Base-by-base conservation (phyloP, 2,888 invertebrate species). In the Tachina grossa region DNA sequence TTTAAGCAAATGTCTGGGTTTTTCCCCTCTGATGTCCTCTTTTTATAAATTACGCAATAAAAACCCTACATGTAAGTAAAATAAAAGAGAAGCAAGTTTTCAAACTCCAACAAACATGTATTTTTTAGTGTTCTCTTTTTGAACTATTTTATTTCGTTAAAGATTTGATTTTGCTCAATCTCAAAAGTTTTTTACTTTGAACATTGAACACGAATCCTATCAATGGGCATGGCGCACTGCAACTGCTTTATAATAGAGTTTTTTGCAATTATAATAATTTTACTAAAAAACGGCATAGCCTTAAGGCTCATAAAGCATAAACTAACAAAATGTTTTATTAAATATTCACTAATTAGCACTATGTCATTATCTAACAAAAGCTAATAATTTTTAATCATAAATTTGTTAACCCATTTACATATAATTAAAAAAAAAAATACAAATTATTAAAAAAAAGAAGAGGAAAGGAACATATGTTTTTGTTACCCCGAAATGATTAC, bases 371-470 rank as follows among this genome's bases (percentile, higher is more conserved):
- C 10, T 19, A 68, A 77, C 47, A 49, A 49, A 22, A 49, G n/a
- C 47, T 31, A 51, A 61, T 61, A 31, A 69, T 61, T 41, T 59
- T 51, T 43, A 41, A 31, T 49, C 22, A 71, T 53, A 45, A 78
- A 69, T 51, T 51, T 61, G 31, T 61, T 69, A 71, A 78, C 41
- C 61, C 59, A 69, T 78, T 78, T 78, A 57, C 57, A 43, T 68
- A 16, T 66, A 14, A 76, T 66, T 55, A 76, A 16, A 57, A 57
- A 61, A 41, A 8, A 14, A 51, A 9, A 43, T 51, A 55, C 49
- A 49, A 59, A 74, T 45, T 65, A 53, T 47, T 65, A 65, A 65
- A 51, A 51, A 39, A 68, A 22, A 65, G 14, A 47, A 55, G 13
- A 55, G 6, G 22, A 4, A 57, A 72, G 47, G n/a, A 19, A 19